Percentiles rank a stretch among this genome's conserved stretches.
Evolutionary conservation across 2,888 invertebrate genomes (phyloP).

Genomic region (Philonicus albiceps): DNA sequence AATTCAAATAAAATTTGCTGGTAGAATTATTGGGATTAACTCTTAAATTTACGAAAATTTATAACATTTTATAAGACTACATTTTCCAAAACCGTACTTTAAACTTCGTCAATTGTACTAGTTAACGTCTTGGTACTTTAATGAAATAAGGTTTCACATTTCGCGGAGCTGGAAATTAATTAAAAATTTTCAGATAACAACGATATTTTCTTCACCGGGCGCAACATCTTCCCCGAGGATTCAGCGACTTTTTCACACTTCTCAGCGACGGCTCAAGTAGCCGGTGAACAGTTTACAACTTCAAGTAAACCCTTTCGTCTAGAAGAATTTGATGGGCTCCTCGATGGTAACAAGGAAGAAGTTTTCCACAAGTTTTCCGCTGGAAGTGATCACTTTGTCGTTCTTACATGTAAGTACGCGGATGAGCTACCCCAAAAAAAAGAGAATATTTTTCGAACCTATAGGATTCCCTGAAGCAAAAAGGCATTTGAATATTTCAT

Average conservation of each 20-base stretch:
- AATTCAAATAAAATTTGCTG: too few relatives aligned
- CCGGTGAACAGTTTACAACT: slow-evolving; percentile 54
- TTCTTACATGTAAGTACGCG: slow-evolving; percentile 59
- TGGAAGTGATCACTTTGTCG: slow-evolving; percentile 61
- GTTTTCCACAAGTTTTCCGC: slow-evolving; percentile 58
- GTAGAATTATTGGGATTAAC: too few relatives aligned
- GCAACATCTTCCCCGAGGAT: slow-evolving; percentile 57
- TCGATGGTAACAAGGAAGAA: slow-evolving; percentile 55
- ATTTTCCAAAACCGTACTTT: neutral
- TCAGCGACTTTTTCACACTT: slow-evolving; percentile 57
- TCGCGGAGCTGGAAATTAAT: neutral
- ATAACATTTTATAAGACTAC: too few relatives aligned
- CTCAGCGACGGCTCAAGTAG: slow-evolving; percentile 53
- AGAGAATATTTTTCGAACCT: neutral
- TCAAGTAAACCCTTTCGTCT: slow-evolving; percentile 60
- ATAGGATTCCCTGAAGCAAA: neutral
- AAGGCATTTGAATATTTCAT: slow-evolving; percentile 34
- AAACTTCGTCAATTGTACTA: neutral
- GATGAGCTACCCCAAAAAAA: neutral
- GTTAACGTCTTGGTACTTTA: neutral
- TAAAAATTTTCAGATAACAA: slow-evolving; percentile 56
- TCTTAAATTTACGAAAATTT: too few relatives aligned
- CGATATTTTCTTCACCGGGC: slow-evolving; percentile 61
- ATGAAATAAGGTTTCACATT: neutral
- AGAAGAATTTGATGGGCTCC: slow-evolving; percentile 58